These are phyloP conservation scores for Cyprinodon variegatus DNA, from an alignment of 2,113 vertebrate genomes.

Conservation along the genomic window DNA sequence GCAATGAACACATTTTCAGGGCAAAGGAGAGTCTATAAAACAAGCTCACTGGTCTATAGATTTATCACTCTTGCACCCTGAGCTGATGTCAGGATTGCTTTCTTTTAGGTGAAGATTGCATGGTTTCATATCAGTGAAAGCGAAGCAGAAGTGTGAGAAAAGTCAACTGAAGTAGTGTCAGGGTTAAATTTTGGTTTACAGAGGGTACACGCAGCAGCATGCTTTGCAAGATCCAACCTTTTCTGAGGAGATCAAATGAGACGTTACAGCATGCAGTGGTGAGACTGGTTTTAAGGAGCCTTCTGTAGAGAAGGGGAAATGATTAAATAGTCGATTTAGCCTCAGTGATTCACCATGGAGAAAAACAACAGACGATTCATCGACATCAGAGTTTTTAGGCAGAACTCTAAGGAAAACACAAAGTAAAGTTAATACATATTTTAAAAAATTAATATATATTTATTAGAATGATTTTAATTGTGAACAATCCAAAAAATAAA, in stretches of 20 bases:
- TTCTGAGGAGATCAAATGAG: neutral
- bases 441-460: too few species aligned
- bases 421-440: neutral
- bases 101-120: neutral
- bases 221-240: neutral
- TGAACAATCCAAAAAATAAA: neutral
- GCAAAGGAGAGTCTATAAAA: slow-evolving; percentile 52
- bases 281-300: neutral
- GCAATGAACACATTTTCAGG: slow-evolving; percentile 35
- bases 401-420: slow-evolving; percentile 2
- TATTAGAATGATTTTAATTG: neutral
- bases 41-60: neutral
- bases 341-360: neutral
- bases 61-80: slow-evolving; percentile 4
- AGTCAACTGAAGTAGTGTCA: neutral
- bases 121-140: neutral
- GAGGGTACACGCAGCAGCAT: neutral
- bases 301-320: neutral
- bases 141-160: neutral
- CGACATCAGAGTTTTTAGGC: neutral
- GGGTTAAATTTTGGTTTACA: neutral
- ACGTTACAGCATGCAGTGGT: slow-evolving; percentile 8
- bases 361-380: slow-evolving; percentile 19
- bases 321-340: slow-evolving; percentile 25
- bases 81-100: neutral